Conservation (phyloP, 2,797 vertebrate genomes). For the Miichthys miiuy region DNA sequence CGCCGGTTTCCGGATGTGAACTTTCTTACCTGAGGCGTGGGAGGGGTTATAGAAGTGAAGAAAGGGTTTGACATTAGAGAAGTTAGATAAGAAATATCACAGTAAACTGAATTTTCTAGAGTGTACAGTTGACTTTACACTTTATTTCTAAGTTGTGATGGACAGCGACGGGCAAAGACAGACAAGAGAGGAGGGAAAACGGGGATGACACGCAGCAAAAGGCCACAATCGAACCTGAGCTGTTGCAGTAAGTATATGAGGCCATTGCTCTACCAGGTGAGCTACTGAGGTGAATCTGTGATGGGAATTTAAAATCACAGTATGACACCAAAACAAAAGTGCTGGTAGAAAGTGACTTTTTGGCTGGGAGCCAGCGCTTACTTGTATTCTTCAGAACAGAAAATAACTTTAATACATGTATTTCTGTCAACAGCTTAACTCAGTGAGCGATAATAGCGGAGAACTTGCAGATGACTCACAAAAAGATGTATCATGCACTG, state of each 20-base stretch:
- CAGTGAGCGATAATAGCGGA: conserved; percentile 18
- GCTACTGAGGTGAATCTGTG: too few relatives aligned
- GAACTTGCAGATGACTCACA: conserved; percentile 42
- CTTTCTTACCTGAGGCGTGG: conserved; percentile 89
- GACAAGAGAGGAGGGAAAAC: too few relatives aligned
- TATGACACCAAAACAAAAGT: conserved; percentile 5
- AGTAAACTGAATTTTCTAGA: neutral
- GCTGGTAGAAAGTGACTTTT: conserved; percentile 7
- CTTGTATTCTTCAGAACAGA: conserved; percentile 36
- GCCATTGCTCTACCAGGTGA: too few relatives aligned
- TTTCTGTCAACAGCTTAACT: conserved; percentile 3
- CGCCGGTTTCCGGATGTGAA: conserved; percentile 95
- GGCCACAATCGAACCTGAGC: too few relatives aligned
- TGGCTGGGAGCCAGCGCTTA: conserved; percentile 1
- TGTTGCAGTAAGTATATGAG: too few relatives aligned
- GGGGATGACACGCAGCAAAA: too few relatives aligned
- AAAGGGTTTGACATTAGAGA: neutral
- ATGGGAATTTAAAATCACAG: neutral
- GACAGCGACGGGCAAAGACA: too few relatives aligned
- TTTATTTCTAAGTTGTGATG: neutral
- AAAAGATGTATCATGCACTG: conserved; percentile 4
- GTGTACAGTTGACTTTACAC: neutral
- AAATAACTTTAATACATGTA: neutral
- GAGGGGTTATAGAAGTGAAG: neutral
- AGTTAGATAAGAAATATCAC: neutral